Evolutionary conservation across 2,888 invertebrate genomes (phyloP).

Genomic region (Cacoxenus indagator): DNA sequence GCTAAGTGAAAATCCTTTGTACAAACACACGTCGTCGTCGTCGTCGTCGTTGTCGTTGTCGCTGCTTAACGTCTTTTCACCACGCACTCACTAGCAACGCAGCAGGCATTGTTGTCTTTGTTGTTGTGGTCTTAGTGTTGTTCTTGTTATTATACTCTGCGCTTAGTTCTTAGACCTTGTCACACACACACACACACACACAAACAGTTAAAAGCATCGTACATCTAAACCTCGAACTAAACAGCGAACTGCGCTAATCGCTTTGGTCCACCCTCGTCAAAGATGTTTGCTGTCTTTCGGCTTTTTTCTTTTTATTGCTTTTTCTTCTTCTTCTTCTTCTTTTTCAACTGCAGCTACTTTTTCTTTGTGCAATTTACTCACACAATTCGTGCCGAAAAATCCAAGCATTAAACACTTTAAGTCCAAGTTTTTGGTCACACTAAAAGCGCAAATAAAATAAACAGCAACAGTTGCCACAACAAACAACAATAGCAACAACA

Average conservation of each 20-base stretch:
- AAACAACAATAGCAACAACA: too few species aligned
- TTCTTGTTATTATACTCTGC: not conserved
- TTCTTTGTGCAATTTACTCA: not conserved
- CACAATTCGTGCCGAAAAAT: constrained; percentile 42
- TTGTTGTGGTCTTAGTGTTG: not conserved
- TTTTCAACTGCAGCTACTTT: too few species aligned
- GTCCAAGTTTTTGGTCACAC: constrained; percentile 20
- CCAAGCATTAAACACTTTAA: constrained; percentile 29
- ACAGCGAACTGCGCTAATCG: constrained; percentile 9
- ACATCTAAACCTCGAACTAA: not conserved
- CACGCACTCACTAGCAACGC: not conserved
- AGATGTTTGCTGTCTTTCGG: not conserved
- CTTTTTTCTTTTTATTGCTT: not conserved
- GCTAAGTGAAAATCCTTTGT: constrained; percentile 47
- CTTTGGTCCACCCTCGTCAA: constrained; percentile 16
- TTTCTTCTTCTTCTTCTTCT: too few species aligned
- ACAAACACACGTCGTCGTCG: constrained; percentile 63
- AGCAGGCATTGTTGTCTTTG: not conserved
- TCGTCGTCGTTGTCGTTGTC: too few species aligned
- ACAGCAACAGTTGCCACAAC: constrained; percentile 62
- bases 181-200: not conserved
- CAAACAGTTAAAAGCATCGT: not conserved
- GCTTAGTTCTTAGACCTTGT: not conserved
- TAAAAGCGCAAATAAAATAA: constrained; percentile 63
- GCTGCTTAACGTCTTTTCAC: not conserved